A percentile compares a stretch with the other conserved stretches of the same genome.
Conservation (phyloP, 2,888 invertebrate genomes). For the Cosmia trapezina region DNA sequence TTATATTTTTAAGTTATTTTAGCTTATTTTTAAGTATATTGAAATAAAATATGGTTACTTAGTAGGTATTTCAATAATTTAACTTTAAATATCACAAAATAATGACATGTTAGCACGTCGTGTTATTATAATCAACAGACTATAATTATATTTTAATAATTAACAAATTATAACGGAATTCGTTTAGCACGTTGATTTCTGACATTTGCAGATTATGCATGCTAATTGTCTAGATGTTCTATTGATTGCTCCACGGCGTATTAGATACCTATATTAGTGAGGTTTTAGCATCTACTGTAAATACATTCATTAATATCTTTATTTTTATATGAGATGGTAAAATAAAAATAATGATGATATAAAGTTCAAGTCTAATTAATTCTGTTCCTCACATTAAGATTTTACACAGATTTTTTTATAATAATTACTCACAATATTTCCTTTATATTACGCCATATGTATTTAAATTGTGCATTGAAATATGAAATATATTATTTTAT, state of each 20-base stretch:
- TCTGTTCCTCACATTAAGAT: background rate
- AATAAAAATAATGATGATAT: background rate
- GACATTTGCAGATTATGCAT: slow-evolving; percentile 16
- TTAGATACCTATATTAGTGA: background rate
- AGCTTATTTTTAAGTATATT: no score
- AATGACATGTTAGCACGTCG: background rate
- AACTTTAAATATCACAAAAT: background rate
- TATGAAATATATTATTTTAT: background rate
- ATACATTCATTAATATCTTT: background rate
- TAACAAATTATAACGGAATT: background rate
- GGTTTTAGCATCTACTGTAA: background rate
- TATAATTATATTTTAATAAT: background rate
- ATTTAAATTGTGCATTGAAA: background rate
- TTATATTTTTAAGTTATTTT: no score
- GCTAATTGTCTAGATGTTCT: background rate
- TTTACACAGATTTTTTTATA: background rate
- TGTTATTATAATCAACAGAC: background rate
- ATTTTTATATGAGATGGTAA: background rate
- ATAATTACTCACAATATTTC: background rate
- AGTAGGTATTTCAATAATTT: background rate
- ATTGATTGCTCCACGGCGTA: slow-evolving; percentile 12
- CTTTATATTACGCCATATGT: background rate
- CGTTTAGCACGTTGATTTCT: slow-evolving; percentile 15
- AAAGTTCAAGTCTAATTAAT: slow-evolving; percentile 24
- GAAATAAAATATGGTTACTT: no score